These are phyloP conservation scores for Scolopax bukidnonensis DNA, from an alignment of 2,797 vertebrate species.

Conservation along the genomic window DNA sequence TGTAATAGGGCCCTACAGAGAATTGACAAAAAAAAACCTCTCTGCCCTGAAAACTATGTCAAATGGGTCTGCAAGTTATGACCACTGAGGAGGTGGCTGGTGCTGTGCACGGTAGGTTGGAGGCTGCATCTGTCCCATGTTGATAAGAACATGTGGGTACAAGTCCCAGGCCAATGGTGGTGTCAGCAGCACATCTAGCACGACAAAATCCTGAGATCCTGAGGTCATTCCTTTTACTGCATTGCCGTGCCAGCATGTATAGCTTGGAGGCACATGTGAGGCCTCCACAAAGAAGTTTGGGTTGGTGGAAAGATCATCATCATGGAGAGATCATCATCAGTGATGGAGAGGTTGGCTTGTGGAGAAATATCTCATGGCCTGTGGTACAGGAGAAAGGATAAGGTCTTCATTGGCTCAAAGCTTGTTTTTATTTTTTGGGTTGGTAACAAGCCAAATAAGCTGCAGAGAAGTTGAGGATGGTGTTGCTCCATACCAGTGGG, in stretches of 20 bases:
- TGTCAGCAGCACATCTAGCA: fast-evolving
- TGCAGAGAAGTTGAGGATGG: neutral
- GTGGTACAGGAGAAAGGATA: neutral
- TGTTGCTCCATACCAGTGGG: neutral
- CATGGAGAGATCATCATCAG: no score
- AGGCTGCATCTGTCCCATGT: neutral
- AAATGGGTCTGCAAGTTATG: neutral
- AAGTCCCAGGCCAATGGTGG: fast-evolving
- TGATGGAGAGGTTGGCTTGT: neutral
- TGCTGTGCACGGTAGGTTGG: fast-evolving
- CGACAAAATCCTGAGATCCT: neutral
- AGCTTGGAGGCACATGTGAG: neutral
- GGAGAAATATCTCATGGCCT: neutral
- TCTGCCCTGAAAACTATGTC: neutral
- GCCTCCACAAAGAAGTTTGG: neutral
- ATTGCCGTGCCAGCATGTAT: neutral
- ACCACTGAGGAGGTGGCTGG: neutral
- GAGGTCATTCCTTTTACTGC: neutral
- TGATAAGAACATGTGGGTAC: fast-evolving
- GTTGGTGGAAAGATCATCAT: neutral
- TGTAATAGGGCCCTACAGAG: neutral
- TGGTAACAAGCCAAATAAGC: neutral
- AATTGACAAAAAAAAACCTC: neutral
- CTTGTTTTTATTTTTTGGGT: neutral
- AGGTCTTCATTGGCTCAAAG: neutral